These are phyloP conservation scores for Andrena dorsata DNA, from an alignment of 2,888 invertebrate species.

Conservation along the genomic window DNA sequence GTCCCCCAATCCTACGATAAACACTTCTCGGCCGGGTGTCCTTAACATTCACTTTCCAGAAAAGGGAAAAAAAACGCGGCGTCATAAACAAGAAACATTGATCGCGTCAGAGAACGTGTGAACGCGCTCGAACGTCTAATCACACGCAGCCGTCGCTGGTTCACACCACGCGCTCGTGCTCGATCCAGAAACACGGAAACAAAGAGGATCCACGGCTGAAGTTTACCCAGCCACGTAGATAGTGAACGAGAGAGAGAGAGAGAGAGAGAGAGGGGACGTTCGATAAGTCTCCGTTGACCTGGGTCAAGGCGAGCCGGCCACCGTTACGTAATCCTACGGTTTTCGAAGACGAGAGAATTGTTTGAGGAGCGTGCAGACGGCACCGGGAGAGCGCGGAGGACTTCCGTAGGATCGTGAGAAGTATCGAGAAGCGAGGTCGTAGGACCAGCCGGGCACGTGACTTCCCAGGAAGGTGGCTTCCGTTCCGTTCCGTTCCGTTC, in stretches of 20 bases:
- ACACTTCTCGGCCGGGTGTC: neutral
- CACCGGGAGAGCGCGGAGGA: conserved; percentile 34
- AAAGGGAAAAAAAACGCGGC: conserved; percentile 1
- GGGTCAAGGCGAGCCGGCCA: conserved; percentile 64
- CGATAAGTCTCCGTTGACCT: conserved; percentile 46
- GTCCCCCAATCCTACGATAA: neutral
- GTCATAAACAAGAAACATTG: conserved; percentile 24
- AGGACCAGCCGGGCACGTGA: conserved; percentile 69
- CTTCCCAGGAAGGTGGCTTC: conserved; percentile 68
- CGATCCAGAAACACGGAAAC: conserved; percentile 29
- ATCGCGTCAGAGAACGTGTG: conserved; percentile 49
- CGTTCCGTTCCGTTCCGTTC: conserved; percentile 38
- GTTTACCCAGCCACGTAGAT: neutral
- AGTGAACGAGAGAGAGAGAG: too few relatives aligned
- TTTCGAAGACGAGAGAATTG: conserved; percentile 28
- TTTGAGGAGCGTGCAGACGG: conserved; percentile 23
- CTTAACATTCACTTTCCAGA: conserved; percentile 7
- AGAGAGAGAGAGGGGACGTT: conserved; percentile 8
- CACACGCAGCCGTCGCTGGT: conserved; percentile 42
- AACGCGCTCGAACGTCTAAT: conserved; percentile 40
- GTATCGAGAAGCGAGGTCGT: conserved; percentile 70
- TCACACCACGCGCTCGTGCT: conserved; percentile 6
- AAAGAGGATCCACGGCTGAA: conserved; percentile 34
- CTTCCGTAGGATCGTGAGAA: conserved; percentile 74
- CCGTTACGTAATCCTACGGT: conserved; percentile 28